Evolutionary conservation across 2,797 vertebrate species (phyloP), one percentile per base, ranked within the genome.

Genomic region (Taeniopygia guttata): DNA sequence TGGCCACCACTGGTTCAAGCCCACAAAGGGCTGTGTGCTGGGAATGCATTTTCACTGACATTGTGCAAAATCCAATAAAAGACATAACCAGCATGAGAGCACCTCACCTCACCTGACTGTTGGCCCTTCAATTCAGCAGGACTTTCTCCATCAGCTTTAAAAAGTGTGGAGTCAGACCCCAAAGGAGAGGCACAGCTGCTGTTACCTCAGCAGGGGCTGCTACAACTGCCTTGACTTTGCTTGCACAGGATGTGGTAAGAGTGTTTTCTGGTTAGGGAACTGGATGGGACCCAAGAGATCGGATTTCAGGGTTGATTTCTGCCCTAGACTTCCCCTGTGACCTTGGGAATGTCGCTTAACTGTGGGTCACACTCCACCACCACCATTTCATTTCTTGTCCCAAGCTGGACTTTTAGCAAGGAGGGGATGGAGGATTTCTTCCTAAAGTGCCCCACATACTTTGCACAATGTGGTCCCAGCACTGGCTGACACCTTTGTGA

Each of bases 301-400:
- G 13, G 45, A 78, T 49, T 86, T 68, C 42, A 60, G 70, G 59
- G 62, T 84, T 94, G 54, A 46, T 84, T 89, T 92, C 59, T 95
- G 78, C 84, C 67, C 22, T 1, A 16, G 62, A 18, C 74, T 84
- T 89, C 49, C 63, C 18, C 3, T 19, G n/a, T 0, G 6, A 89
- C 59, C 67, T 67, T 82, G 78, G 51, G 77, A 87, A 90, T 10
- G 6, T 48, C 15, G 2, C 40, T 79, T 7, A 8, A 22, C 18
- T 5, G 8, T 8, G 63, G 52, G 10, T 30, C 4, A 3, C 27
- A 16, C 32, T 36, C 59, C 56, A 60, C 7, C 60, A 40, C 22
- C 46, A 64, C 26, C 49, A 25, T 63, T 38, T 36, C 0, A 0
- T 21, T 80, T 74, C 60, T 84, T 45, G 42, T 38, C 49, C 59